Base-by-base conservation (phyloP, 2,797 vertebrate species). In the Phrynocephalus vlangalii region DNA sequence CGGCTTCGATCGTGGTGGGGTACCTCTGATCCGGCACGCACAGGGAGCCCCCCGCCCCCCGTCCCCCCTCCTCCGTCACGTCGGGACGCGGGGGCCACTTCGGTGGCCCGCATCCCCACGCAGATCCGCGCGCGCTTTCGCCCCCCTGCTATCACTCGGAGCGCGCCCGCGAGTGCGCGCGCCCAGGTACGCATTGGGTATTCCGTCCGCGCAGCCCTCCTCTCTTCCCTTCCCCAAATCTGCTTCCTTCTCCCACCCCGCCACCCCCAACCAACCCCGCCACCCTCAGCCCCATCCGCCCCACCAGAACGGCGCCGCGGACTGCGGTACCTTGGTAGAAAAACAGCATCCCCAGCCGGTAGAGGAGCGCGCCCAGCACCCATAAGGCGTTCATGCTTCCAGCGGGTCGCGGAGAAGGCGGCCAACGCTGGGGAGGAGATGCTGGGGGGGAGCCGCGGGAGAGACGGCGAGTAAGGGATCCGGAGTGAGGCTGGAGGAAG, bases 291-390 rank as follows among this genome's bases (percentile, higher is more conserved):
- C 0, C 8, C 50, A 73, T 2, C 18, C 15, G 0, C 60, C 80
- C 4, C 76, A 1, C 10, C 1, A 16, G 63, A 20, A 48, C 24
- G 63, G 72, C 9, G n/a, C 24, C 11, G 26, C 52, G 56, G 67
- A 30, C 5, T 79, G 76, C 85, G 15, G 81, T 86, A 90, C 88
- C 88, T 90, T 68, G 88, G 3, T 38, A 84, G 82, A 90, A 77
- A 13, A 44, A 15, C 5, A 90, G 50, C 77, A 48, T n/a, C 16
- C 76, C 70, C 56, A 90, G 52, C n/a, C 70, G 50, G 81, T 4
- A 83, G 67, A 89, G 56, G 22, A 86, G 75, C 9, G 75, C 9
- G 52, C 24, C 80, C 67, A 83, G 75, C n/a, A 76, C 7, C 13
- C 22, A 18, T 1, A 52, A 1, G 85, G 26, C 48, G 85, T 38